Base-by-base conservation (phyloP, 2,113 vertebrate species). In the Anoplopoma fimbria region DNA sequence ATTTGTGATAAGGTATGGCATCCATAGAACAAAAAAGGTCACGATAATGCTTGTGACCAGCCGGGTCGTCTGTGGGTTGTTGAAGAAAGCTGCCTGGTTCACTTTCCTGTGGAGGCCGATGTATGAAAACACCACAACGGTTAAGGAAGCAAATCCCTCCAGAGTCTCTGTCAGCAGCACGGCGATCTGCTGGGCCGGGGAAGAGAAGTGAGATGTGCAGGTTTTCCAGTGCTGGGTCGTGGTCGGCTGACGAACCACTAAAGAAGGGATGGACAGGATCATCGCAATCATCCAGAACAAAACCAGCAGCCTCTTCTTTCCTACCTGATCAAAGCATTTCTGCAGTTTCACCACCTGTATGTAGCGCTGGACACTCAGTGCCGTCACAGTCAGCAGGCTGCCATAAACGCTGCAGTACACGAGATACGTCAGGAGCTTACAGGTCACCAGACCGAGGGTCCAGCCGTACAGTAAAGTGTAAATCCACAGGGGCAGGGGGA, bases 361-460 rank as follows among this genome's bases (percentile, higher is more conserved):
- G 78, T 80, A 89, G 23, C 83, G 83, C 55, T 84, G 85, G 14
- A 89, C 6, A 10, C 87, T 82, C 21, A 89, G 75, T 1, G 3
- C 5, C 0, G 49, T 75, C 64, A 84, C 85, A 12, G 87, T 88
- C 58, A 88, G 34, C 34, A 72, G 1, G 36, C 83, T 88, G 14
- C 17, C 0, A 15, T 82, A 33, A 27, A 84, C 1, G 19, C 78
- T 38, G 69, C 74, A 81, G 34, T 79, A 67, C 1, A 49, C 0
- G 0, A 77, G 1, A 61, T 79, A 88, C 0, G 33, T 0, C 0
- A 83, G 83, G n/a, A n/a, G n/a, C n/a, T n/a, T n/a, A n/a, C n/a
- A n/a, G n/a, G n/a, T n/a, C n/a, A n/a, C n/a, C n/a, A n/a, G n/a
- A n/a, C n/a, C n/a, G n/a, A n/a, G n/a, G n/a, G n/a, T n/a, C n/a